Evolutionary conservation across 2,888 invertebrate species (phyloP).

Genomic region (Seira sanloemensis): DNA sequence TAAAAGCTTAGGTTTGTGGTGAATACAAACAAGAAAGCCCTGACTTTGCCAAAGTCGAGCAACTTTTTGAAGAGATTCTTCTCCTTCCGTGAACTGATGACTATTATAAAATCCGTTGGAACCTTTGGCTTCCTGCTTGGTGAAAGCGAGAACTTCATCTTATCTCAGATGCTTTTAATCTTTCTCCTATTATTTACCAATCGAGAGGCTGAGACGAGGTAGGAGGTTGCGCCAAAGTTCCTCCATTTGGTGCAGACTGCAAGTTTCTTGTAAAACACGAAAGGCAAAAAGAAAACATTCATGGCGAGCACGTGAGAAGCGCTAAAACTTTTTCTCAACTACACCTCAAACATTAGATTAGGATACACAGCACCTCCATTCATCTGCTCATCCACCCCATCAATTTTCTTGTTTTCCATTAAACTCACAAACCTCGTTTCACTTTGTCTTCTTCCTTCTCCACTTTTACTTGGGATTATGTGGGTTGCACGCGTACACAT

Average conservation of each 20-base stretch:
- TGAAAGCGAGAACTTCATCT: neutral
- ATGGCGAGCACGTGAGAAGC: neutral
- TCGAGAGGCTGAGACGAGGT: no score
- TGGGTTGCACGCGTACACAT: conserved; percentile 22
- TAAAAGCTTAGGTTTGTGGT: no score
- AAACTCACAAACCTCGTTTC: conserved; percentile 32
- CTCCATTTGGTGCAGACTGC: no score
- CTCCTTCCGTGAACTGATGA: no score
- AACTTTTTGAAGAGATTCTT: no score
- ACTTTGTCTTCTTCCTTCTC: neutral
- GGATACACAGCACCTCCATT: conserved; percentile 31
- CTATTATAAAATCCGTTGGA: no score
- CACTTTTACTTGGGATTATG: conserved; percentile 4
- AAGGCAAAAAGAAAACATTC: neutral
- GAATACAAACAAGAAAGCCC: no score
- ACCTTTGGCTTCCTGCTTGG: no score
- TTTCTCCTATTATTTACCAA: no score
- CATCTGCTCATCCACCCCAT: conserved; percentile 37
- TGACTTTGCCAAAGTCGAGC: no score
- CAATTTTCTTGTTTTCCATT: conserved; percentile 25
- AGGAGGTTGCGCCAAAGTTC: no score
- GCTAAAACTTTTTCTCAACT: neutral
- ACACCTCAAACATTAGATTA: conserved; percentile 26
- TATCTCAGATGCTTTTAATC: neutral
- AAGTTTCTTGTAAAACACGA: no score